Conservation (phyloP, 2,797 vertebrate species). For the Phataginus tetradactyla region DNA sequence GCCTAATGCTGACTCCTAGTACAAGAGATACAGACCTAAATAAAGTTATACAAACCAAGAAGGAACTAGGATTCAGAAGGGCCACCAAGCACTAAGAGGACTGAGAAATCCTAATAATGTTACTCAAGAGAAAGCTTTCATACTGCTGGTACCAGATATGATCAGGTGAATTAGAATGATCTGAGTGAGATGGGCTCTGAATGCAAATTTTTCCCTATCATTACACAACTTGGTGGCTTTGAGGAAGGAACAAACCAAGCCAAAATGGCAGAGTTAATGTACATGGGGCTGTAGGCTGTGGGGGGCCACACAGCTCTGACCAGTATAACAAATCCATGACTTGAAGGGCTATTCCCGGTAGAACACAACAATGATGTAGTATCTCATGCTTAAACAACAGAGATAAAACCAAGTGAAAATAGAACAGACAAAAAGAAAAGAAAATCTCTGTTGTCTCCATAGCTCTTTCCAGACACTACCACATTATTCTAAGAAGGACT, state of each 20-base stretch:
- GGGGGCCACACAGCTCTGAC: not conserved
- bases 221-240: not conserved
- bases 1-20: not conserved
- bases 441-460: not conserved
- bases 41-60: not conserved
- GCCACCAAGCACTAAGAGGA: not conserved
- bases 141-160: not conserved
- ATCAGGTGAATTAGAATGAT: not conserved
- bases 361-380: not conserved
- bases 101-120: not conserved
- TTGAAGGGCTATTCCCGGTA: not conserved
- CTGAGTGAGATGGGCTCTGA: not conserved
- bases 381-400: not conserved
- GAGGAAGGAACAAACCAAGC: not conserved
- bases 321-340: not conserved
- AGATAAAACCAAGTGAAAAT: conserved; percentile 35
- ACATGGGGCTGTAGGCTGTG: not conserved
- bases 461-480: not conserved
- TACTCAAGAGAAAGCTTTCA: not conserved
- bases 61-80: conserved; percentile 9
- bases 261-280: not conserved
- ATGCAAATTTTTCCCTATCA: not conserved
- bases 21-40: not conserved
- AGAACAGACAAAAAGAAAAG: not conserved
- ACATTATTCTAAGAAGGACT: not conserved